Evolutionary conservation across 2,113 vertebrate species (phyloP).

Genomic region (Otus sunia): DNA sequence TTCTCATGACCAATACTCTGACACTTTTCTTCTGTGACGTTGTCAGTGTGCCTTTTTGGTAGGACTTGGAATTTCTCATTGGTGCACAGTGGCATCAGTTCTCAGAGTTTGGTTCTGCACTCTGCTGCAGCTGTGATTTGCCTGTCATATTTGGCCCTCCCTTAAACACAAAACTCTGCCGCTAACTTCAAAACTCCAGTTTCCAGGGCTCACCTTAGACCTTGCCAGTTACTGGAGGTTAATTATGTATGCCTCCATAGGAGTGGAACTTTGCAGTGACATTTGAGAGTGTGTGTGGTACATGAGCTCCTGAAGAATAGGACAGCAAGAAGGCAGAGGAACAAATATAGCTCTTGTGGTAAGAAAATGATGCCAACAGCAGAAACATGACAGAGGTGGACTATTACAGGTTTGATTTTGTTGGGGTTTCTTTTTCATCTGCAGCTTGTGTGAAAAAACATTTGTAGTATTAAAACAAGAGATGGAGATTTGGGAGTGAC

Average conservation of each 20-base stretch:
- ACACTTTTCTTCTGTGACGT: fast-evolving
- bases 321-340: neutral
- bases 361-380: neutral
- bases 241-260: fast-evolving
- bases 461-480: neutral
- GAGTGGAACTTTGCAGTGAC: neutral
- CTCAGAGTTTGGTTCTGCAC: neutral
- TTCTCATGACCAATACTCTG: neutral
- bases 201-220: neutral
- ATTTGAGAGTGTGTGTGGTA: neutral
- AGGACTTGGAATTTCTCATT: neutral
- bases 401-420: neutral
- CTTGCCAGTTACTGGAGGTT: neutral
- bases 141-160: neutral
- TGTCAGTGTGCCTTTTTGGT: neutral
- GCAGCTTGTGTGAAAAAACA: neutral
- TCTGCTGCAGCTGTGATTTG: neutral
- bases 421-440: neutral
- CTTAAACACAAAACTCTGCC: neutral
- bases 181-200: neutral
- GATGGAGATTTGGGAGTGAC: neutral
- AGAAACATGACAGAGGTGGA: neutral
- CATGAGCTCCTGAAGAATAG: neutral
- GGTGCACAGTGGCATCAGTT: neutral
- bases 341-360: neutral